phyloP scores from a whole-genome alignment of 2,113 vertebrate genomes.

The Lophura nycthemera region DNA sequence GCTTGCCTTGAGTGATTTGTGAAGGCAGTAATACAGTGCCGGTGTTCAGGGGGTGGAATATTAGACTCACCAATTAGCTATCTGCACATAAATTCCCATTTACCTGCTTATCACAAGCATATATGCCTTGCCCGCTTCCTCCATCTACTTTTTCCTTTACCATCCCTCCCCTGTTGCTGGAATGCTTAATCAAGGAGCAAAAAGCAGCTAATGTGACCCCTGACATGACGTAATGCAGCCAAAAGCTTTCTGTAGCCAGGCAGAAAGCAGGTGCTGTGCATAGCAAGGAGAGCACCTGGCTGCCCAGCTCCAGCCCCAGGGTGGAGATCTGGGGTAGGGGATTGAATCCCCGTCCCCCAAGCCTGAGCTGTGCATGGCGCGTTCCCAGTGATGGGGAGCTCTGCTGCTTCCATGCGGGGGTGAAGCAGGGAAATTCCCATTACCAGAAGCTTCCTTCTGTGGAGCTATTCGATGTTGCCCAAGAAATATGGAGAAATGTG shows the following conservation, averaged over 20 bases:
- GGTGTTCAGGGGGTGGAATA: constrained; percentile 50
- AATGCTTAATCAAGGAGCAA: constrained; percentile 38
- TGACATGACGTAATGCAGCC: constrained; percentile 53
- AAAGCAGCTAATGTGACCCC: constrained; percentile 51
- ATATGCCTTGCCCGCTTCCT: background rate
- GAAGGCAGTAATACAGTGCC: constrained; percentile 23
- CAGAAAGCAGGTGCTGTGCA: constrained; percentile 34
- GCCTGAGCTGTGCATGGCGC: background rate
- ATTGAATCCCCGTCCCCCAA: background rate
- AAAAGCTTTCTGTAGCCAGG: constrained; percentile 26
- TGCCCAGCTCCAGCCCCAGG: background rate
- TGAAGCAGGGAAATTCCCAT: background rate
- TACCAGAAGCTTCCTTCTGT: fast-evolving
- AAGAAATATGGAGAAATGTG: background rate
- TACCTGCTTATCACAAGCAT: constrained; percentile 6
- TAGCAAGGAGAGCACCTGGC: constrained; percentile 14
- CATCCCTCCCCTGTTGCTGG: background rate
- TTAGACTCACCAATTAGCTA: constrained; percentile 69
- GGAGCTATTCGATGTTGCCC: background rate
- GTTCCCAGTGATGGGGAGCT: background rate
- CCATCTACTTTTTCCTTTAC: background rate
- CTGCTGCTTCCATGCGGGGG: background rate
- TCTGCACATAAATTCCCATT: constrained; percentile 52
- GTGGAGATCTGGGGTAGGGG: background rate
- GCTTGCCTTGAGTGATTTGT: constrained; percentile 52